Percentiles rank a stretch among this genome's conserved stretches.
phyloP scores from a whole-genome alignment of 2,797 vertebrate genomes.

The Petrocephalus sullivani region DNA sequence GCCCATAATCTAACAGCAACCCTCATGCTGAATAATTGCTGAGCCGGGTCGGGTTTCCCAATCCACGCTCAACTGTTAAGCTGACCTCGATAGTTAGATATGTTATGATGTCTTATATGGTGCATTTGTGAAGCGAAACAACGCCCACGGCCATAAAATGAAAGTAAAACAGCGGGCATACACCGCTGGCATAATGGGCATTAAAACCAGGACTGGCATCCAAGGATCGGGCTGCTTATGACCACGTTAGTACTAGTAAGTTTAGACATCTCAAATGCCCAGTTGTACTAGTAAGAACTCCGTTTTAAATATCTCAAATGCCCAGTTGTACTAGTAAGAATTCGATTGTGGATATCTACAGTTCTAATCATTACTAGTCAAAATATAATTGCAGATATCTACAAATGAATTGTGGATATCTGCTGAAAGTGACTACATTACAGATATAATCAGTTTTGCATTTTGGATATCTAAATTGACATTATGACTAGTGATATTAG shows the following conservation, averaged over 20 bases:
- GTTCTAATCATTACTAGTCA: no score
- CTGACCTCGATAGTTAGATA: background rate
- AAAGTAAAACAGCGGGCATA: background rate
- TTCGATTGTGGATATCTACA: no score
- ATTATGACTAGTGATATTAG: no score
- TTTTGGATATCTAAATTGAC: no score
- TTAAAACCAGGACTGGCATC: background rate
- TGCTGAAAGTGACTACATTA: no score
- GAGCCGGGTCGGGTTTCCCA: background rate
- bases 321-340: no score
- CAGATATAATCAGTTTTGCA: no score
- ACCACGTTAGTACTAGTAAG: background rate
- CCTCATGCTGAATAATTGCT: background rate
- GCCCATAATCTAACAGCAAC: background rate
- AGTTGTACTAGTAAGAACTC: background rate
- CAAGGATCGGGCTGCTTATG: background rate
- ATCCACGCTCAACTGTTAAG: background rate
- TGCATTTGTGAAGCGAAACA: background rate
- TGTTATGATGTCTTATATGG: background rate
- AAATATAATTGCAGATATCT: no score
- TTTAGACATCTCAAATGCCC: no score
- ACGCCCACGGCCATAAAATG: background rate
- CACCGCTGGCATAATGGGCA: background rate
- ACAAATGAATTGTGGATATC: no score
- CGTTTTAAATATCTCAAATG: no score